phyloP scores from a whole-genome alignment of 1,140 invertebrate genomes.

The Ylistrum balloti region DNA sequence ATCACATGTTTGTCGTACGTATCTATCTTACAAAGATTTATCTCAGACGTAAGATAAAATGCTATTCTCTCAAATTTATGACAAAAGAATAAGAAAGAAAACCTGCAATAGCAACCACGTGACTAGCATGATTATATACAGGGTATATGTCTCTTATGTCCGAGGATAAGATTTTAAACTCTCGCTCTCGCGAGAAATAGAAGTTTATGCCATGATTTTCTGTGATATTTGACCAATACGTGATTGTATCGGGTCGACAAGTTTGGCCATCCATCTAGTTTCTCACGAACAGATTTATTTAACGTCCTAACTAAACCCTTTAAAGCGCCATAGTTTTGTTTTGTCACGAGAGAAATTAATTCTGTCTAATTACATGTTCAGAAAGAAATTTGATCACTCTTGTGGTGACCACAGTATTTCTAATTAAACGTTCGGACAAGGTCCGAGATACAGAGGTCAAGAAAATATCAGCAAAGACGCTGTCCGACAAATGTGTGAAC shows the following conservation, averaged over 20 bases:
- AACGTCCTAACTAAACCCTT: background rate
- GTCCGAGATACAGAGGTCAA: background rate
- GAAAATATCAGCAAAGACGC: background rate
- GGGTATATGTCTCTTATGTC: too few species aligned
- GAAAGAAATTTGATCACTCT: background rate
- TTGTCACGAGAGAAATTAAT: background rate
- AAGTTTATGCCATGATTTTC: background rate
- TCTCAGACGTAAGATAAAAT: too few species aligned
- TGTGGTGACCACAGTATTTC: background rate
- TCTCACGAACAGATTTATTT: conserved; percentile 1
- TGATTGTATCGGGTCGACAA: background rate
- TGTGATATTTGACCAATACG: background rate
- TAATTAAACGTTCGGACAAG: background rate
- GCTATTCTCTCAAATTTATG: too few species aligned
- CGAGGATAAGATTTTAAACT: too few species aligned
- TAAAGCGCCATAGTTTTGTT: background rate
- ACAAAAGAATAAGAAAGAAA: too few species aligned
- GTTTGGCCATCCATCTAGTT: background rate
- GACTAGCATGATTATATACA: too few species aligned
- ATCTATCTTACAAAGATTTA: too few species aligned
- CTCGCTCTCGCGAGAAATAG: too few species aligned
- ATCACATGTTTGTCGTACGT: too few species aligned
- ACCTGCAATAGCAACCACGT: too few species aligned
- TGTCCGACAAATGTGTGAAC: background rate
- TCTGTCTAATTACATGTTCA: background rate